These are phyloP conservation scores for Tetramorium parvispinum DNA, from an alignment of 1,140 invertebrate species.

Conservation along the genomic window DNA sequence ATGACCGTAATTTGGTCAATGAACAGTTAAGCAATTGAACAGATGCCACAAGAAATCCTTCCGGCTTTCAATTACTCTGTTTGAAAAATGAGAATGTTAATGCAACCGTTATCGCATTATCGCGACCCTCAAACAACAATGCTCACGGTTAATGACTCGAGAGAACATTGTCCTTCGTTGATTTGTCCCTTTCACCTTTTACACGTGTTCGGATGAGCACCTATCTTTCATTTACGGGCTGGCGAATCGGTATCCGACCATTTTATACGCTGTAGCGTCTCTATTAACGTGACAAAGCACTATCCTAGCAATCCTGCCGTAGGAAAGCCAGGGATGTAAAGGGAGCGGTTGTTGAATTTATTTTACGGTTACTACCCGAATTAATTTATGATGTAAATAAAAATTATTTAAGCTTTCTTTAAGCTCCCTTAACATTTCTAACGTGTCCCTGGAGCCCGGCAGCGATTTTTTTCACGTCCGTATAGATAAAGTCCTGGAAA, in stretches of 20 bases:
- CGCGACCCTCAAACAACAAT: slow-evolving; percentile 29
- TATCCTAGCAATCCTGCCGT: background rate
- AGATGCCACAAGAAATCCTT: background rate
- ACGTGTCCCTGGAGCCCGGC: background rate
- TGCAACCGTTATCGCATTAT: slow-evolving; percentile 18
- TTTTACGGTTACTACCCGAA: background rate
- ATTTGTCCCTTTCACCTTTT: slow-evolving; percentile 36
- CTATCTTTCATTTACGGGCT: slow-evolving; percentile 31
- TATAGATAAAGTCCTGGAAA: background rate
- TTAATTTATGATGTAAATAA: background rate
- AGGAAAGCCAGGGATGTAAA: background rate
- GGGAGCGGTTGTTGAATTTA: background rate
- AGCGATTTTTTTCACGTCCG: background rate
- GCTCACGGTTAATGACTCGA: slow-evolving; percentile 41
- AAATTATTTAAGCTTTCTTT: background rate
- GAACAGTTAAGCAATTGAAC: background rate
- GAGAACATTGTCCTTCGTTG: slow-evolving; percentile 39
- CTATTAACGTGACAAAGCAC: background rate
- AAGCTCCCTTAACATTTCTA: background rate
- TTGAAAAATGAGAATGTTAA: slow-evolving; percentile 15
- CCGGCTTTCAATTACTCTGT: background rate
- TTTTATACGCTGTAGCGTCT: background rate
- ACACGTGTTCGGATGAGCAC: background rate
- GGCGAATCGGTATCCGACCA: background rate
- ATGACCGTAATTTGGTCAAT: background rate